Conservation (phyloP, 2,113 vertebrate genomes). For the Cavia porcellus region DNA sequence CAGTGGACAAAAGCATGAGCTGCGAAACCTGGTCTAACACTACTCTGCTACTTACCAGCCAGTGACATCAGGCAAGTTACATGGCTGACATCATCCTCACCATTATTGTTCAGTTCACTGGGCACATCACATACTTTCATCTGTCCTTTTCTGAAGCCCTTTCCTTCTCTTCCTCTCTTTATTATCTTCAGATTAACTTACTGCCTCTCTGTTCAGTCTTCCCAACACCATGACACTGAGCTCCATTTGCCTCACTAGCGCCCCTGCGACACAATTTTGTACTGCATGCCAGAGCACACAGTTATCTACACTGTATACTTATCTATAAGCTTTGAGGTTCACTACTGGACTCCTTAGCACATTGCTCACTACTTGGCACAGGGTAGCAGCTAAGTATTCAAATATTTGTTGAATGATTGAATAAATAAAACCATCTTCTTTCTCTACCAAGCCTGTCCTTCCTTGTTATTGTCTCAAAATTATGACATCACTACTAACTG, state of each 20-base stretch:
- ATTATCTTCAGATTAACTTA: neutral
- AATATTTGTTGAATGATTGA: neutral
- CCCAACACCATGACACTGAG: neutral
- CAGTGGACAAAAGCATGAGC: neutral
- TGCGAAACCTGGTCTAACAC: neutral
- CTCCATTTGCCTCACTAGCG: neutral
- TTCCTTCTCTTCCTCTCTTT: neutral
- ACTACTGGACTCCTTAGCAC: neutral
- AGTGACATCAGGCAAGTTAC: neutral
- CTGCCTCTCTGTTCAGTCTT: neutral
- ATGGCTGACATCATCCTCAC: neutral
- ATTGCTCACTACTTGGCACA: neutral
- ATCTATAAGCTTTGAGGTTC: neutral
- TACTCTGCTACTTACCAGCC: neutral
- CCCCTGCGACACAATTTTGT: neutral
- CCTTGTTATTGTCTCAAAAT: neutral
- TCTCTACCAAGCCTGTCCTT: constrained; percentile 14
- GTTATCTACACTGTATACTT: too few species aligned
- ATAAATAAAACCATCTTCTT: neutral
- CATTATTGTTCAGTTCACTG: neutral
- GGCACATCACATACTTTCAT: too few species aligned
- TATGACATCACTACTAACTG: neutral
- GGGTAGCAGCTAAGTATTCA: neutral
- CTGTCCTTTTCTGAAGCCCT: neutral
- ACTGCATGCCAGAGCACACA: fast-evolving